These are phyloP conservation scores for Lithophane leautieri DNA, from an alignment of 2,888 invertebrate species.

Conservation along the genomic window DNA sequence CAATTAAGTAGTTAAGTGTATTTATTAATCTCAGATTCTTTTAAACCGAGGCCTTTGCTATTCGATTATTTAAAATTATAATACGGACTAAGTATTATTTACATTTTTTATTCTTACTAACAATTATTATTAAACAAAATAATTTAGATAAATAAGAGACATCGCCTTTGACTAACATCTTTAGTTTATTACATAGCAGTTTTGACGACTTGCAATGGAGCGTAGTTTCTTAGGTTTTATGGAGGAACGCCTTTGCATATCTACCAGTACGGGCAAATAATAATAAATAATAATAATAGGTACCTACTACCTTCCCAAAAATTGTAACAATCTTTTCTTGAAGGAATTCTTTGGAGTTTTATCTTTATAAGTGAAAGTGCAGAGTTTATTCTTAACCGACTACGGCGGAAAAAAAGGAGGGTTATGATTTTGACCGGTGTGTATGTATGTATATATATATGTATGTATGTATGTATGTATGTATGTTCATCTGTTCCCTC, in stretches of 20 bases:
- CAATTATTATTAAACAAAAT: constrained; percentile 2
- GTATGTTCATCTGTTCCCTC: too few relatives aligned
- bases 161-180: background rate
- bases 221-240: background rate
- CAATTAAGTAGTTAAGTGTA: constrained; percentile 22
- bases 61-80: constrained; percentile 54
- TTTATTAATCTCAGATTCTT: constrained; percentile 39
- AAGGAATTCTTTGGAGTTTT: constrained; percentile 17
- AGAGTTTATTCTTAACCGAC: constrained; percentile 32
- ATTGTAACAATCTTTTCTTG: background rate
- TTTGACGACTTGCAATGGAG: background rate
- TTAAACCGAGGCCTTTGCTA: constrained; percentile 61
- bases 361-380: constrained; percentile 26
- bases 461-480: too few relatives aligned
- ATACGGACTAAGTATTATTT: constrained; percentile 34
- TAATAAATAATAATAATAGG: background rate
- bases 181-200: too few relatives aligned
- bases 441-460: too few relatives aligned
- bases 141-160: background rate
- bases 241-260: background rate
- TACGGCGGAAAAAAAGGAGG: too few relatives aligned
- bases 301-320: background rate
- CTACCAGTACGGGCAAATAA: background rate
- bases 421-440: too few relatives aligned
- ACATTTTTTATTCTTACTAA: constrained; percentile 22